A percentile compares a stretch with the other conserved stretches of the same genome.
These are phyloP conservation scores for Pipa parva DNA, from an alignment of 2,113 vertebrate genomes.

Conservation along the genomic window DNA sequence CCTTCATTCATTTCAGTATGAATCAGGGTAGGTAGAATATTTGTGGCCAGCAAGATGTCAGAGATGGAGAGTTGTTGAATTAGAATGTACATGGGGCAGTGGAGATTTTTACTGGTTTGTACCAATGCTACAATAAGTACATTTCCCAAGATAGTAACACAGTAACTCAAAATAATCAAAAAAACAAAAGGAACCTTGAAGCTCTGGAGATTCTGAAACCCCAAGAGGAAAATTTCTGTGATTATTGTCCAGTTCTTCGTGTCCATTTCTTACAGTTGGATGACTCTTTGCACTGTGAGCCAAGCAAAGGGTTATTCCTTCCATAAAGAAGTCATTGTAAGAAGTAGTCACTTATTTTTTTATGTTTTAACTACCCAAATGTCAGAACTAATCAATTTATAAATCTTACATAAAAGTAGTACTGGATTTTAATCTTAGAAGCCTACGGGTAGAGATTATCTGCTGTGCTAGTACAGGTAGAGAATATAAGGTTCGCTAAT, in stretches of 20 bases:
- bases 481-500: no score
- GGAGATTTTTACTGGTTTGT: conserved; percentile 30
- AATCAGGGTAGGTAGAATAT: background rate
- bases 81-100: conserved; percentile 49
- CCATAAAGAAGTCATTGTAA: no score
- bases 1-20: background rate
- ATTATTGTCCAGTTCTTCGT: background rate
- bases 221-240: conserved; percentile 41
- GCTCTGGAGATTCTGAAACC: conserved; percentile 41
- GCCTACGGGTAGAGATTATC: no score
- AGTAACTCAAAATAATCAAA: conserved; percentile 40
- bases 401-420: no score
- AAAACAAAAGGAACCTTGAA: conserved; percentile 30
- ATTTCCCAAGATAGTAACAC: conserved; percentile 42
- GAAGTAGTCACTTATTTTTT: no score
- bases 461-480: no score
- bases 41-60: background rate
- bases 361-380: no score
- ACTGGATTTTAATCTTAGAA: no score
- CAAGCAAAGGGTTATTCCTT: no score
- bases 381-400: no score
- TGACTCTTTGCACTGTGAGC: no score
- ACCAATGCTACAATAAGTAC: conserved; percentile 42
- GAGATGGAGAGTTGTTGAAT: conserved; percentile 38
- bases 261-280: no score